Base-by-base conservation (phyloP, 2,888 invertebrate species). In the Neoascia interrupta region DNA sequence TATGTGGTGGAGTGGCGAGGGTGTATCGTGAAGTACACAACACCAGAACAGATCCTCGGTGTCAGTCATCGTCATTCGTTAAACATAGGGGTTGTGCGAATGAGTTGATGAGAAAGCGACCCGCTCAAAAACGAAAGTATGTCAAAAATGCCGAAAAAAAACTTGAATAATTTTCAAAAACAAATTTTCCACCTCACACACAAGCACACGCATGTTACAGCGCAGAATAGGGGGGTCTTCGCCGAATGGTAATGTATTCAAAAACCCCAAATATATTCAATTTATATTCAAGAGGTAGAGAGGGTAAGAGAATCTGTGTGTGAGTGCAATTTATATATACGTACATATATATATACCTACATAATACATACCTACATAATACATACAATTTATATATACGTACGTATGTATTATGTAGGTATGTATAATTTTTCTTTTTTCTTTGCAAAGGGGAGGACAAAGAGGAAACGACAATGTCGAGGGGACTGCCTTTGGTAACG, bases 191-290 rank as follows among this genome's bases (percentile, higher is more conserved):
- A 56, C 6, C 45, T 8, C 21, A 51, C 49, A 66, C 53, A 39
- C 53, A 45, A 53, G 19, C 39, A 11, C 18, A 64, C 75, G 45
- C 60, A 76, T 34, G 31, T 58, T 28, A 26, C 13, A 15, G 5
- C 11, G 13, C 3, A 13, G 8, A 37, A 6, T 11, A 8, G 19
- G 23, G 36, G 13, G n/a, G 34, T 11, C 39, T 11, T n/a, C n/a
- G n/a, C n/a, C n/a, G n/a, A n/a, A 23, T 23, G 26, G 36, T 54
- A 66, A 66, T 56, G 39, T 60, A 73, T 56, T 56, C 47, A 72
- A 66, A 73, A 63, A 39, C 47, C 47, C 60, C 53, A 66, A 66
- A 72, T 66, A 64, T 76, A 76, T 70, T 64, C 70, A 76, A 70
- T 76, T 76, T 75, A 58, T 39, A 31, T 63, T 64, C 49, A 45